Evolutionary conservation across 2,888 invertebrate genomes (phyloP).

Genomic region (Microctonus hyperodae): DNA sequence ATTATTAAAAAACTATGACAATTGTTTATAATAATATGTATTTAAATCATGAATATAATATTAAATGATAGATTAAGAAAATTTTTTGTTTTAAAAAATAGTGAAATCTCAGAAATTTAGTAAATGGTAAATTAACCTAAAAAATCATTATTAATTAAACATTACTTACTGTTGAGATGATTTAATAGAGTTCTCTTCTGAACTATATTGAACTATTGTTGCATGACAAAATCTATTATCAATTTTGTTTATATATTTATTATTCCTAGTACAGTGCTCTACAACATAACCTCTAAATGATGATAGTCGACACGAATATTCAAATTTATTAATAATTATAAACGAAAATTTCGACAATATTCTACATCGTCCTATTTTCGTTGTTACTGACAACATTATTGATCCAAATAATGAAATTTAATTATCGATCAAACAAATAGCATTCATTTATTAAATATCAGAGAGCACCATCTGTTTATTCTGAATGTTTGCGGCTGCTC

Average conservation of each 20-base stretch:
- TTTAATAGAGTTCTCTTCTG: constrained; percentile 21
- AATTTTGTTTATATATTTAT: not conserved
- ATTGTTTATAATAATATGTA: not conserved
- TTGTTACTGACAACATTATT: constrained; percentile 35
- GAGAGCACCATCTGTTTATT: not conserved
- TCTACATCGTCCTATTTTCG: constrained; percentile 16
- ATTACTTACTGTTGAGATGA: constrained; percentile 28
- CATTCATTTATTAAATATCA: not conserved
- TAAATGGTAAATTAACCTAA: not conserved
- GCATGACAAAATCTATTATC: constrained; percentile 1
- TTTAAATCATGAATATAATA: not conserved
- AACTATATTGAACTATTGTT: constrained; percentile 22
- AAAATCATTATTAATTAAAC: not conserved
- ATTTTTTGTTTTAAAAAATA: too few species aligned
- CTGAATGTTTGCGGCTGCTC: too few species aligned
- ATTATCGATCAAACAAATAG: constrained; percentile 36
- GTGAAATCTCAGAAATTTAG: not conserved
- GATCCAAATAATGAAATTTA: constrained; percentile 13
- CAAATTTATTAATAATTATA: constrained; percentile 5
- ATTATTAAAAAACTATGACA: too few species aligned
- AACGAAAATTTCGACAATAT: not conserved
- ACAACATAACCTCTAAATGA: constrained; percentile 25
- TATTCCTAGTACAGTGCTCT: not conserved
- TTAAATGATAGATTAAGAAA: not conserved
- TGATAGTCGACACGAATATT: constrained; percentile 3